Evolutionary conservation across 2,797 vertebrate genomes (phyloP).

Genomic region (Acanthis flammea): DNA sequence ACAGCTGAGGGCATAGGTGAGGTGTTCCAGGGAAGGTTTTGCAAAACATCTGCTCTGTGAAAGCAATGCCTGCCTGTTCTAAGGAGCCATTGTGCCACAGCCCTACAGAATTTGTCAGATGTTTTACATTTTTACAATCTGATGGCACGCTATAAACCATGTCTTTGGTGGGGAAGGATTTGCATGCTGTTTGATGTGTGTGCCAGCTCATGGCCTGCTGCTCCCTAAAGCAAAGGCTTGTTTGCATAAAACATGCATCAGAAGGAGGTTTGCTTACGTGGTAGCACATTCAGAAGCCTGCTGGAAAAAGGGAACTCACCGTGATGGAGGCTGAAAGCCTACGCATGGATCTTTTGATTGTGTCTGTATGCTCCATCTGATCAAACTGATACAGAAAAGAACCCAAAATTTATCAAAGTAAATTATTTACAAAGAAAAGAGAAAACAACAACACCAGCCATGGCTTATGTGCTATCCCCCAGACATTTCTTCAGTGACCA

Average conservation of each 20-base stretch:
- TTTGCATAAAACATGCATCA: conserved; percentile 40
- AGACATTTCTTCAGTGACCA: background rate
- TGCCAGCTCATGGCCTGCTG: conserved; percentile 18
- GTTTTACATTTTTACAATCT: background rate
- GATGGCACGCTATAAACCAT: background rate
- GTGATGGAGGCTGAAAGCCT: background rate
- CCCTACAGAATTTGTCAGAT: background rate
- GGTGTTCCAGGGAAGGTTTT: background rate
- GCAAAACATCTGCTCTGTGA: background rate
- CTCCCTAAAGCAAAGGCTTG: conserved; percentile 15
- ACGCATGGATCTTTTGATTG: background rate
- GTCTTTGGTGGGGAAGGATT: background rate
- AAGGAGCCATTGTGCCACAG: background rate
- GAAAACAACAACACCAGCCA: background rate
- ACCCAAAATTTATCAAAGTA: background rate
- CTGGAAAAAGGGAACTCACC: background rate
- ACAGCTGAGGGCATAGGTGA: background rate
- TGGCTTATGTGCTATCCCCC: background rate
- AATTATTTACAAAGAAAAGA: background rate
- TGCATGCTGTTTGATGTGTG: background rate
- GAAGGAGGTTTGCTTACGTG: background rate
- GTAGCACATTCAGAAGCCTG: background rate
- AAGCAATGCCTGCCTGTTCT: background rate
- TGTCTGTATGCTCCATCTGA: background rate
- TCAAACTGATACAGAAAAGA: background rate